A percentile compares a stretch with the other conserved stretches of the same genome.
Conservation (phyloP, 2,113 vertebrate species). For the Apteryx owenii region DNA sequence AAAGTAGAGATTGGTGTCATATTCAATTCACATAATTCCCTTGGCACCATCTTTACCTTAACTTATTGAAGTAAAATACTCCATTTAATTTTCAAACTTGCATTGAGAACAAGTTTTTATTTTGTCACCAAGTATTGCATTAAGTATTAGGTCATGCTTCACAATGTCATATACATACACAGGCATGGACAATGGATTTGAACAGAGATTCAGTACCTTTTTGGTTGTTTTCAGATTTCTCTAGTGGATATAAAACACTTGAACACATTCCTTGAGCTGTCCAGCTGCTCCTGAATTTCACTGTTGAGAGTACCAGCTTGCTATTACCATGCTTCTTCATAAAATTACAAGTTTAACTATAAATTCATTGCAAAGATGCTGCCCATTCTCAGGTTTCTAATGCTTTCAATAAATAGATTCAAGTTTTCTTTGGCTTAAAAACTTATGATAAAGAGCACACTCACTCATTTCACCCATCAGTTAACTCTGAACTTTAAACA, state of each 20-base stretch:
- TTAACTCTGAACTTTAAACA: background rate
- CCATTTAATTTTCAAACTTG: background rate
- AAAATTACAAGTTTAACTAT: background rate
- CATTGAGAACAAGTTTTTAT: background rate
- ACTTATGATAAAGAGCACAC: background rate
- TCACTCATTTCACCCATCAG: background rate
- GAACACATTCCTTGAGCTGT: background rate
- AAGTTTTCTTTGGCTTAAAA: background rate
- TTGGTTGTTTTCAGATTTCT: background rate
- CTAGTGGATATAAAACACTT: background rate
- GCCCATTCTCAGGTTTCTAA: background rate
- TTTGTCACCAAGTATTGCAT: background rate
- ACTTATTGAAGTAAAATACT: background rate
- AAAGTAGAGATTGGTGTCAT: fast-evolving
- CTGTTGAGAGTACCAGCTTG: background rate
- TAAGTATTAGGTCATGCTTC: background rate
- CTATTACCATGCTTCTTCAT: background rate
- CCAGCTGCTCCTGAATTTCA: background rate
- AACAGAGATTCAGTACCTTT: background rate
- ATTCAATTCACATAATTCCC: background rate
- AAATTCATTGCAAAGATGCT: background rate
- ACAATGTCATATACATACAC: background rate
- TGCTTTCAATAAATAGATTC: background rate
- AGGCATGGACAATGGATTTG: background rate
- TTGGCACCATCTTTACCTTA: background rate